A percentile compares a stretch with the other conserved stretches of the same genome.
phyloP scores from a whole-genome alignment of 2,888 invertebrate species.

The Eupithecia insigniata region DNA sequence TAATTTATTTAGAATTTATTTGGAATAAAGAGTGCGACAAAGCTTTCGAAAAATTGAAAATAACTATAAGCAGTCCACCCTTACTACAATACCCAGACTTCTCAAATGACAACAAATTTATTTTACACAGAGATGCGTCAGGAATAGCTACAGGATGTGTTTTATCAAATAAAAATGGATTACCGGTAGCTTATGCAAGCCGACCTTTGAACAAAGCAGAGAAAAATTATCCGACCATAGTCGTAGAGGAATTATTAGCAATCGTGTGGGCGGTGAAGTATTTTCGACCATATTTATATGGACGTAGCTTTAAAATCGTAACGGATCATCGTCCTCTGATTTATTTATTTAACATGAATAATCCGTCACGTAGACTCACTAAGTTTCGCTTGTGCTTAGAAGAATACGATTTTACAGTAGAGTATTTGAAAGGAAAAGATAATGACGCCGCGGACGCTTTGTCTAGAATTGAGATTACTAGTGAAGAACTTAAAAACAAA shows the following conservation, averaged over 20 bases:
- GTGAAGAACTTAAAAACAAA: not conserved
- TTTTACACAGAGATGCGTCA: not conserved
- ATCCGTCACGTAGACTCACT: conserved; percentile 33
- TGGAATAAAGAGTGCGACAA: not conserved
- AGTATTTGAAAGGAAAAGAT: conserved; percentile 32
- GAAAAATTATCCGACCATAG: conserved; percentile 30
- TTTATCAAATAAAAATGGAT: conserved; percentile 16
- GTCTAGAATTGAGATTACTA: conserved; percentile 27
- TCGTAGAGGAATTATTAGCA: not conserved
- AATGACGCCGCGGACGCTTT: conserved; percentile 33
- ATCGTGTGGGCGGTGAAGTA: too few relatives aligned
- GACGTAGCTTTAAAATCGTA: conserved; percentile 9
- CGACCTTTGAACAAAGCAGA: conserved; percentile 31
- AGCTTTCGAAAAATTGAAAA: not conserved
- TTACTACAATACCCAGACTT: not conserved
- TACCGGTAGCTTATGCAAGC: conserved; percentile 36
- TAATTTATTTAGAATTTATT: conserved; percentile 21
- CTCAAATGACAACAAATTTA: not conserved
- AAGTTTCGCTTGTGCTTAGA: conserved; percentile 35
- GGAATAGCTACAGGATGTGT: conserved; percentile 28
- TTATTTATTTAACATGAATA: conserved; percentile 33
- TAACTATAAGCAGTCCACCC: not conserved
- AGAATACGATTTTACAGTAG: conserved; percentile 34
- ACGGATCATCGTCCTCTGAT: conserved; percentile 36
- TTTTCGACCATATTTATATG: conserved; percentile 26